Evolutionary conservation across 2,797 vertebrate genomes (phyloP).

Genomic region (Pithecia hirsuta): DNA sequence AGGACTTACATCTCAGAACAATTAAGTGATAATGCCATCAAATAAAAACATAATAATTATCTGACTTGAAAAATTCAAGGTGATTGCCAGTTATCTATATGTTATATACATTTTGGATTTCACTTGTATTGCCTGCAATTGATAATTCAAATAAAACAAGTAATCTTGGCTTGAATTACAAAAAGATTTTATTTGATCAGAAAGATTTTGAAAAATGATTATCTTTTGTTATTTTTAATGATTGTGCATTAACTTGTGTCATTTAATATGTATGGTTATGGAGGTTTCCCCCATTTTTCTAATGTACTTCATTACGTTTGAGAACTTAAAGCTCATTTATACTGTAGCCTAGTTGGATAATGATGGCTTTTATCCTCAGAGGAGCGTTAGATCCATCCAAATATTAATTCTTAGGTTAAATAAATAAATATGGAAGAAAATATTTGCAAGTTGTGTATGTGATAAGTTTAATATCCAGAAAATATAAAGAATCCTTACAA

Average conservation of each 20-base stretch:
- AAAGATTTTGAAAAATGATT: neutral
- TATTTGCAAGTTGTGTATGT: neutral
- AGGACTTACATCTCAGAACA: neutral
- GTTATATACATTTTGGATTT: neutral
- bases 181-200: neutral
- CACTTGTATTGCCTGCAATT: neutral
- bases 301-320: neutral
- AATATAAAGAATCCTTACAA: neutral
- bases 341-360: neutral
- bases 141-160: neutral
- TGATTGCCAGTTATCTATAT: neutral
- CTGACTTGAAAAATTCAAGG: neutral
- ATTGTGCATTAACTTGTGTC: neutral
- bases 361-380: neutral
- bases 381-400: neutral
- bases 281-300: neutral
- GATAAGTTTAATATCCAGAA: neutral
- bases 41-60: neutral
- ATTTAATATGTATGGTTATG: neutral
- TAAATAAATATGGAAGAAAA: neutral
- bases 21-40: neutral
- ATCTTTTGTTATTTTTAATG: neutral
- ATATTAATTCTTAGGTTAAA: neutral
- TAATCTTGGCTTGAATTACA: neutral
- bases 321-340: neutral